Evolutionary conservation across 2,888 invertebrate species (phyloP).

Genomic region (Ametastegia equiseti): DNA sequence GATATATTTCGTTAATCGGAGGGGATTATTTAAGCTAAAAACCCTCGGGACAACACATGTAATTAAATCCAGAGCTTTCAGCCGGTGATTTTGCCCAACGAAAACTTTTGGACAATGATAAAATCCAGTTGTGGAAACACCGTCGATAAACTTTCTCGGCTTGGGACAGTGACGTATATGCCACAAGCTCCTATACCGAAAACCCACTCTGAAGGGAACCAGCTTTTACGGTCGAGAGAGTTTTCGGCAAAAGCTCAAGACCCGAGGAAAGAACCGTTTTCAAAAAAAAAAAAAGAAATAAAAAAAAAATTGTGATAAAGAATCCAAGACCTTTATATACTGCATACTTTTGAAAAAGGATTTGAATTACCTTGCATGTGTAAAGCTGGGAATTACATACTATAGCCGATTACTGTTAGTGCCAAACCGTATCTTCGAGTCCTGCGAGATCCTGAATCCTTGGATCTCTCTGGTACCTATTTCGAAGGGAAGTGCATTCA

Average conservation of each 20-base stretch:
- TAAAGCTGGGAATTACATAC: conserved; percentile 12
- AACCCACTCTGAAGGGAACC: not conserved
- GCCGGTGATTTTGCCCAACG: not conserved
- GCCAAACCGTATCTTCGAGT: not conserved
- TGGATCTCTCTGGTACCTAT: not conserved
- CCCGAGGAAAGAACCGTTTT: not conserved
- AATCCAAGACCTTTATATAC: not conserved
- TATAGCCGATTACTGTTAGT: conserved; percentile 1
- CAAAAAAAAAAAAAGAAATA: too few relatives aligned
- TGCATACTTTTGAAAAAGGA: not conserved
- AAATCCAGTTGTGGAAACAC: conserved; percentile 38
- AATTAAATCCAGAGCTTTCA: not conserved
- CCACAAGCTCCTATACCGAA: conserved; percentile 28
- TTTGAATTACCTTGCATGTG: conserved; percentile 11
- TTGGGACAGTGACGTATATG: conserved; percentile 35
- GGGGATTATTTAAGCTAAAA: too few relatives aligned
- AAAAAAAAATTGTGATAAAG: not conserved
- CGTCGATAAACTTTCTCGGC: conserved; percentile 19
- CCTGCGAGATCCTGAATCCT: not conserved
- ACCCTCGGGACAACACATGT: too few relatives aligned
- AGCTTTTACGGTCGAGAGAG: not conserved
- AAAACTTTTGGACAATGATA: conserved; percentile 39
- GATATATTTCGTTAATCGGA: too few relatives aligned
- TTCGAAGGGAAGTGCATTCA: not conserved
- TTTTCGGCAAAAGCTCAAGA: not conserved